Base-by-base conservation (phyloP, 2,113 vertebrate genomes). In the Xiphophorus maculatus region DNA sequence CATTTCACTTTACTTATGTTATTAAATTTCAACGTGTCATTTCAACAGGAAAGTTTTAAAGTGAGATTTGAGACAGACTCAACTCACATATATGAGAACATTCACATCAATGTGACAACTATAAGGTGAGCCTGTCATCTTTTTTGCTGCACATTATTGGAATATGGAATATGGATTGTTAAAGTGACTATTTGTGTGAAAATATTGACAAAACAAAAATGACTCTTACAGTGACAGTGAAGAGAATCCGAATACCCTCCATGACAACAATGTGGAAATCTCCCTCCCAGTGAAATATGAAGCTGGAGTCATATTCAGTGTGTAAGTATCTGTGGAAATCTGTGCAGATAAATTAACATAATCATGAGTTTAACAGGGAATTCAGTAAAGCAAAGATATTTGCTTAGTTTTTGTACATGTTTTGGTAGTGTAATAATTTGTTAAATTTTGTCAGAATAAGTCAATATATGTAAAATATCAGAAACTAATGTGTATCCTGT, bases 11-110 rank as follows among this genome's bases (percentile, higher is more conserved):
- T 27, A 42, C n/a, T 5, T 6, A 22, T 37, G 60, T 69, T 1
- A 67, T 33, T 51, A 19, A 61, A 71, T 4, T 37, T 14, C 4
- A 2, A 28, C 10, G 1, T 29, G 44, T 78, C 17, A 40, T 81
- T 13, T 74, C 37, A 44, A 73, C 90, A 99, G 98, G 94, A 97
- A 83, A 86, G 85, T 5, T 97, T 98, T 81, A 95, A 87, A 77
- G 95, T 99, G 87, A 90, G 91, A 13, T 98, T 98, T 86, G 96
- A 99, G 61, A 94, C 96, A 79, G 97, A 98, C 14, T 92, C 92
- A 11, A 91, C 93, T 0, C 92, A 95, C 71, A 90, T 99, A 65
- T 83, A 93, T 86, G 92, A 95, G 78, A 93, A 94, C 32, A 95
- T 96, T 77, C 87, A 93, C 48, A 91, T 99, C 88, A 93, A 96